Percentiles rank a stretch among this genome's conserved stretches.
phyloP scores from a whole-genome alignment of 2,797 vertebrate genomes.

The Eulemur rubriventer region DNA sequence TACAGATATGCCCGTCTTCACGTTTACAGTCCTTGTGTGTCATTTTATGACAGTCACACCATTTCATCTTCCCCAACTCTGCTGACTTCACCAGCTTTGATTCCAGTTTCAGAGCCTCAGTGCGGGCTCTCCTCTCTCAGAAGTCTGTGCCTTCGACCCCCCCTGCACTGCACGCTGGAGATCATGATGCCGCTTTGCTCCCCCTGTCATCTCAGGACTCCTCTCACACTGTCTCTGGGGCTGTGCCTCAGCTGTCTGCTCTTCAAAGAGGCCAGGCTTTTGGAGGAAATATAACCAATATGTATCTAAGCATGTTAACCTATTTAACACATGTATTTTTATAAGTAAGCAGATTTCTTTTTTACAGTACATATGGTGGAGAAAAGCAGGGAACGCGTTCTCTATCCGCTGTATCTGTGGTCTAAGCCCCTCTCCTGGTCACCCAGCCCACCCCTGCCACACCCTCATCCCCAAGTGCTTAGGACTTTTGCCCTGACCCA shows the following conservation, averaged over 20 bases:
- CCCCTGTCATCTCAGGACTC: background rate
- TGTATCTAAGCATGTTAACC: background rate
- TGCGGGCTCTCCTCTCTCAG: background rate
- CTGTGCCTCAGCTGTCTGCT: background rate
- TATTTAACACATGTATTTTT: background rate
- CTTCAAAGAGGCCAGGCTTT: background rate
- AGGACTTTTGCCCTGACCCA: background rate
- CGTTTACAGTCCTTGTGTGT: background rate
- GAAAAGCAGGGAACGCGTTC: background rate
- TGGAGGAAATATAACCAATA: background rate
- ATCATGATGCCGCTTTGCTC: background rate
- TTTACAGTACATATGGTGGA: background rate
- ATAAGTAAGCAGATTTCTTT: background rate
- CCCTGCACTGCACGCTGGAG: background rate
- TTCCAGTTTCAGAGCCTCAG: background rate
- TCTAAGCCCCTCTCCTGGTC: background rate
- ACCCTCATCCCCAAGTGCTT: background rate
- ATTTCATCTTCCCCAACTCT: background rate
- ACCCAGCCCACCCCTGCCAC: background rate
- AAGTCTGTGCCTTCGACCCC: background rate
- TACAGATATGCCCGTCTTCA: background rate
- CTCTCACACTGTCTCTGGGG: background rate
- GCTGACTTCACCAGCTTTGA: background rate
- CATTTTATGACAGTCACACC: conserved; percentile 13
- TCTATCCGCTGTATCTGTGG: background rate